A percentile compares a stretch with the other conserved stretches of the same genome.
Conservation (phyloP, 1,140 invertebrate species). For the Ectropis grisescens region DNA sequence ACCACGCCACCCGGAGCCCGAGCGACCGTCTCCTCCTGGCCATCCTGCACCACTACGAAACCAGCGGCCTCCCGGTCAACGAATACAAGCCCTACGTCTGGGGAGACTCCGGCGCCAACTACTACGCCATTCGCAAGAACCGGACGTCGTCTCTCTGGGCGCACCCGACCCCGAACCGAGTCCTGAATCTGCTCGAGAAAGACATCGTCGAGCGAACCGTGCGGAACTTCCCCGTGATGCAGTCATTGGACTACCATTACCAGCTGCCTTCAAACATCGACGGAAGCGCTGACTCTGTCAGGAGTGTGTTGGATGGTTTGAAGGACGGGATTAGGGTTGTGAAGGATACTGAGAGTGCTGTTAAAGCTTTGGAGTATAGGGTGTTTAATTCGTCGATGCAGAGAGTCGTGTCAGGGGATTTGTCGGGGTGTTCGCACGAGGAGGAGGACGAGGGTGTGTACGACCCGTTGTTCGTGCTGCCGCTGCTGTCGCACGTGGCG, state of each 20-base stretch:
- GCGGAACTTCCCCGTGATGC: constrained; percentile 74
- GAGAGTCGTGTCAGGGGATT: constrained; percentile 19
- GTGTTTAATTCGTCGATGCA: constrained; percentile 15
- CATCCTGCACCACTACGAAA: constrained; percentile 76
- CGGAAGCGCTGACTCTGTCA: constrained; percentile 20
- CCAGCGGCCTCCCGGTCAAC: constrained; percentile 71
- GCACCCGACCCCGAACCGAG: constrained; percentile 78
- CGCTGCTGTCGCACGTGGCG: constrained; percentile 76
- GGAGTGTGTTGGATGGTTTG: constrained; percentile 19
- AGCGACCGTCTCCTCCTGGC: constrained; percentile 75
- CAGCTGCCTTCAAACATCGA: constrained; percentile 22
- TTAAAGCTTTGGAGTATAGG: constrained; percentile 28
- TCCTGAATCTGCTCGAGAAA: constrained; percentile 78
- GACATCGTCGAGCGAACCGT: constrained; percentile 77
- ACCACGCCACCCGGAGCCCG: constrained; percentile 75
- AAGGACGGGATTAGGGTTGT: constrained; percentile 12
- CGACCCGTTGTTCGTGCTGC: constrained; percentile 81
- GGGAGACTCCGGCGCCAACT: constrained; percentile 80
- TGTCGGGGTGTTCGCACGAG: constrained; percentile 20
- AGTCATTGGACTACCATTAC: constrained; percentile 45
- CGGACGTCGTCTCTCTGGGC: constrained; percentile 73
- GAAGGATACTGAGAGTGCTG: constrained; percentile 26
- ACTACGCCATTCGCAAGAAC: constrained; percentile 79
- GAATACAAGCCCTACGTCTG: constrained; percentile 84
- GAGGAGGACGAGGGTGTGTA: constrained; percentile 67